These are phyloP conservation scores for Lacanobia oleracea DNA, from an alignment of 2,888 invertebrate genomes.

Conservation along the genomic window DNA sequence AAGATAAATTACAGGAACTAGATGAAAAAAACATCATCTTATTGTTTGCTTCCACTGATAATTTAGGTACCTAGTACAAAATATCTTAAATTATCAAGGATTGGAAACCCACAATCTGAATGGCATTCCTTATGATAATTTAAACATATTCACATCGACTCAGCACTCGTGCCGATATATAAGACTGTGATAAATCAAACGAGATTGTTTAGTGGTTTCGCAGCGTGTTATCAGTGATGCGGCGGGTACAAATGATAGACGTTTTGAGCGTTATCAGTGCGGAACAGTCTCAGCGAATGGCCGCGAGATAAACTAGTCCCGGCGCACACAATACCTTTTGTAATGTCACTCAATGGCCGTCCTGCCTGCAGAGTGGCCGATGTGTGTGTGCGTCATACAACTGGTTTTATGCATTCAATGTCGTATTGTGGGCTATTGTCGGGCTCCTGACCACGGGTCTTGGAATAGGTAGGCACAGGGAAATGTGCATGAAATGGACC, in stretches of 20 bases:
- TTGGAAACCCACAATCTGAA: slow-evolving; percentile 36
- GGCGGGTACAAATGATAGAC: slow-evolving; percentile 64
- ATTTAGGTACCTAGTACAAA: neutral
- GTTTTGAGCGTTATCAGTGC: slow-evolving; percentile 83
- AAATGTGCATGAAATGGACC: slow-evolving; percentile 73
- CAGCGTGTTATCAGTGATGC: slow-evolving; percentile 58
- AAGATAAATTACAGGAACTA: slow-evolving; percentile 49
- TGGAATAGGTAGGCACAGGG: slow-evolving; percentile 72
- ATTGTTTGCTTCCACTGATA: slow-evolving; percentile 20
- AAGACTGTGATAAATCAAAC: slow-evolving; percentile 13
- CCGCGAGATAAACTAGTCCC: slow-evolving; percentile 84
- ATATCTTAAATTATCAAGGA: slow-evolving; percentile 16
- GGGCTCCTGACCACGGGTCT: slow-evolving; percentile 75
- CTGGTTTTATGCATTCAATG: slow-evolving; percentile 83
- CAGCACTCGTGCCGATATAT: neutral
- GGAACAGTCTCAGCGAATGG: slow-evolving; percentile 82
- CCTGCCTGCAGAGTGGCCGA: slow-evolving; percentile 70
- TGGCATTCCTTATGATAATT: slow-evolving; percentile 19
- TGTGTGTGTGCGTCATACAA: slow-evolving; percentile 74
- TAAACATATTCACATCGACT: slow-evolving; percentile 19
- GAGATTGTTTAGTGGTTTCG: slow-evolving; percentile 38
- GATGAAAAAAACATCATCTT: slow-evolving; percentile 27
- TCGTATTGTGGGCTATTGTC: slow-evolving; percentile 79
- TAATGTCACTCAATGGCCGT: slow-evolving; percentile 82
- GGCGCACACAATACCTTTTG: slow-evolving; percentile 86